Evolutionary conservation across 2,797 vertebrate species (phyloP), one percentile per base, ranked within the genome.

Genomic region (Buphagus erythrorhynchus): DNA sequence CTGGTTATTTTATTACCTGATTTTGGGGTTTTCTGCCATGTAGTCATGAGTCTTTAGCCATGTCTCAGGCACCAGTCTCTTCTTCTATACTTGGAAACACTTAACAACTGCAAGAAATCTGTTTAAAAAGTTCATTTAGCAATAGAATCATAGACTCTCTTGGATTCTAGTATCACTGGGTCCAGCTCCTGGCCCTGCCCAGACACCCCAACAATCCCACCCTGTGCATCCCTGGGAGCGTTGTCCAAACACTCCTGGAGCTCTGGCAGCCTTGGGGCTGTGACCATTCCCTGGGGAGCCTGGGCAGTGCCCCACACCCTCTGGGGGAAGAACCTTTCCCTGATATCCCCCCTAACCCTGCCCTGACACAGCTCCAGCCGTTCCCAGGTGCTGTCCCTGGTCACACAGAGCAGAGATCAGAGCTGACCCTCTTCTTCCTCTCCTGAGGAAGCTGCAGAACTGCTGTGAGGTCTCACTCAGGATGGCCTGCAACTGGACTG

Each of bases 281-380:
- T 48, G 65, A 1, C 31, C 49, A 57, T 46, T 36, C 49, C 45
- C 17, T 36, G 57, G 35, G 35, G 35, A 78, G 18, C 36, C 74
- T 48, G 21, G 1, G 3, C 57, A 57, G 66, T 36, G 84, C 66
- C 4, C 1, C 1, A 13, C 46, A 86, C 35, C 15, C 26, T 71
- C 26, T 71, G 35, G 10, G 25, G 31, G 31, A n/a, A 55, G 31
- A 63, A 28, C 4, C 5, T 78, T 63, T 9, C 0, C n/a, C 28
- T n/a, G n/a, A 43, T n/a, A 24, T 1, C 58, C 43, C 43, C 0
- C 19, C 16, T 43, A 1, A 13, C 1, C 4, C 43, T 29, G 0
- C 43, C 22, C 42, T 51, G 74, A 7, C 51, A 0, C n/a, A 72
- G 38, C 45, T 45, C 45, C 68, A 66, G 46, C 38, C 0, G 0